These are phyloP conservation scores for Channa maculata DNA, from an alignment of 2,113 vertebrate genomes.

Conservation along the genomic window DNA sequence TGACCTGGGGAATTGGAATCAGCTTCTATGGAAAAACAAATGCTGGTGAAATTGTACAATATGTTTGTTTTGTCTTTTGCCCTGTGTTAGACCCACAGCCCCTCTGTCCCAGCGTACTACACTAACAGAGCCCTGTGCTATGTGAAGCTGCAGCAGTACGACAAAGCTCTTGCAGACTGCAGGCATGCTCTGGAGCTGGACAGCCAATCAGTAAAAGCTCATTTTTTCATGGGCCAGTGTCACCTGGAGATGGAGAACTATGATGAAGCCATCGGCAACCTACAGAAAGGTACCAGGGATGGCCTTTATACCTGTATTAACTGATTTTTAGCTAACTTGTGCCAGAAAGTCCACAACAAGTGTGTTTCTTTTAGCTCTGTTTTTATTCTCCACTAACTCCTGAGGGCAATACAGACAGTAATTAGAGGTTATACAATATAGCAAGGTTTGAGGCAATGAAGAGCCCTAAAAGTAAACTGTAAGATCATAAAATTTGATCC, in stretches of 20 bases:
- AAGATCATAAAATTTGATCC: too few relatives aligned
- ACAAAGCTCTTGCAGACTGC: slow-evolving; percentile 91
- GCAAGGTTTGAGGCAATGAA: too few relatives aligned
- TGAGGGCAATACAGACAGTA: too few relatives aligned
- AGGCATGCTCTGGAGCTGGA: slow-evolving; percentile 93
- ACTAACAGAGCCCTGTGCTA: slow-evolving; percentile 95
- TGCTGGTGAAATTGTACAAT: neutral
- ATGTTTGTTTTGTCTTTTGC: neutral
- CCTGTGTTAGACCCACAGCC: slow-evolving; percentile 87
- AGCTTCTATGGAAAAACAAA: neutral
- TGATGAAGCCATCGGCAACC: slow-evolving; percentile 94
- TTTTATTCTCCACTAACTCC: too few relatives aligned
- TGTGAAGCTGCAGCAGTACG: slow-evolving; percentile 95
- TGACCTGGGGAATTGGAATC: too few relatives aligned
- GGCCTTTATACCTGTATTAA: too few relatives aligned
- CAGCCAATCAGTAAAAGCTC: slow-evolving; percentile 93
- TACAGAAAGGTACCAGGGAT: slow-evolving; percentile 88
- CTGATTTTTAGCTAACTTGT: too few relatives aligned
- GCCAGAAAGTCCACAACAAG: too few relatives aligned
- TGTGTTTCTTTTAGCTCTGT: too few relatives aligned
- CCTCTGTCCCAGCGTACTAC: slow-evolving; percentile 92
- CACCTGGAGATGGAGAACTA: slow-evolving; percentile 96
- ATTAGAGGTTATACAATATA: too few relatives aligned
- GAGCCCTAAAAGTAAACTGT: too few relatives aligned
- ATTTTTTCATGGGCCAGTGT: slow-evolving; percentile 96